Base-by-base conservation (phyloP, 2,797 vertebrate genomes). In the Hippocampus kuda region DNA sequence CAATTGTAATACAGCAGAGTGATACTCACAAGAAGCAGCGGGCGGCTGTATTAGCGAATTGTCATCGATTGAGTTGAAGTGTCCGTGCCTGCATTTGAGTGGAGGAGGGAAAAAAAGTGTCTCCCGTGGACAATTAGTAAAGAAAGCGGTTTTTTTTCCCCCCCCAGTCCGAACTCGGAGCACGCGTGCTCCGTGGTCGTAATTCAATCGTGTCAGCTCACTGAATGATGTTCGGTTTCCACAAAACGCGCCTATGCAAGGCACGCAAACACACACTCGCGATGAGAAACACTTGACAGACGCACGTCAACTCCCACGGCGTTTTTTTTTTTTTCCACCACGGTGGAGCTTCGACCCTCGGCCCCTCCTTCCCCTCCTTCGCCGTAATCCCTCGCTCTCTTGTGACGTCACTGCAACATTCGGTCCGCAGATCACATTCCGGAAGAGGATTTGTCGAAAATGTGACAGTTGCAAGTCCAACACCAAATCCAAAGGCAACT, bases 331-430 rank as follows among this genome's bases (percentile, higher is more conserved):
- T 38, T n/a, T n/a, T n/a, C 34, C 34, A 49, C 27, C 44, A 30
- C n/a, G 10, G 26, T 24, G 42, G 10, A n/a, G 61, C 69, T 26
- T 27, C 26, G 15, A 26, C 62, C 62, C 34, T 44, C 61, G 1
- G 3, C 38, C 22, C 20, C 41, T 24, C n/a, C 34, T 22, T 11
- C 34, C 30, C 18, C 69, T 62, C 42, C 54, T 48, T 38, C 59
- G 2, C 1, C 49, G 42, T 27, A 4, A 42, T 57, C 67, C 5
- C 63, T 65, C 66, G 2, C 70, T 67, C 70, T 44, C 41, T 9
- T 38, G 72, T 78, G 74, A 82, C 77, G 80, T 79, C 75, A 79
- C 69, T 49, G 57, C 30, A 30, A 71, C 65, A 67, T 1, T 70
- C 66, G 62, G 67, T 30, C 57, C 24, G 26, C n/a, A 49, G 22